phyloP scores from a whole-genome alignment of 2,797 vertebrate species.

The Ctenochaetus hawaiiensis region DNA sequence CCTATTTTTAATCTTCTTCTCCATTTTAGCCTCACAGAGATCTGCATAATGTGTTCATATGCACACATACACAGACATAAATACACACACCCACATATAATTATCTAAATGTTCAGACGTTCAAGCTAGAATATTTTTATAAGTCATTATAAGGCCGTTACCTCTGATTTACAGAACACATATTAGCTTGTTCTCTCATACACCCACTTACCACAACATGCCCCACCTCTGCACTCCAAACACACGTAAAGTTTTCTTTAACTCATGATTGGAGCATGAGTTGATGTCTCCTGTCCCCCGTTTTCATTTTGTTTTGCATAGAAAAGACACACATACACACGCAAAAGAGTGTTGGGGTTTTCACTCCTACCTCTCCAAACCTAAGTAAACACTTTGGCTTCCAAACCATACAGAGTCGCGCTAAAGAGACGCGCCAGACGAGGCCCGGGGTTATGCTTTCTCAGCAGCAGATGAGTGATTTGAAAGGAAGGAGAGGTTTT shows the following conservation, averaged over 20 bases:
- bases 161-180: constrained; percentile 29
- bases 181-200: constrained; percentile 33
- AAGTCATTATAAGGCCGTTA: constrained; percentile 49
- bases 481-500: constrained; percentile 75
- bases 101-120: background rate
- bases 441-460: constrained; percentile 75
- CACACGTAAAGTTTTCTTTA: constrained; percentile 33
- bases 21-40: background rate
- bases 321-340: constrained; percentile 14
- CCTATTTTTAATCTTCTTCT: background rate
- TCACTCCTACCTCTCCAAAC: constrained; percentile 70
- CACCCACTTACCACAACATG: constrained; percentile 33
- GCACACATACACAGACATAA: background rate
- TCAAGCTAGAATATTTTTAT: constrained; percentile 31
- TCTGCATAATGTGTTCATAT: background rate
- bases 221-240: constrained; percentile 36
- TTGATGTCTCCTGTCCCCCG: constrained; percentile 37
- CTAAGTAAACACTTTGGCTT: constrained; percentile 80
- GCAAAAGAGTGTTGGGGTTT: constrained; percentile 61
- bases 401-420: constrained; percentile 78
- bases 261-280: constrained; percentile 30
- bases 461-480: constrained; percentile 80
- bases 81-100: constrained; percentile 1
- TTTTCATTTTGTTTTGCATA: constrained; percentile 56
- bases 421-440: constrained; percentile 71